These are phyloP conservation scores for Acrobeloides nanus DNA, from an alignment of 2,888 invertebrate species.

Conservation along the genomic window DNA sequence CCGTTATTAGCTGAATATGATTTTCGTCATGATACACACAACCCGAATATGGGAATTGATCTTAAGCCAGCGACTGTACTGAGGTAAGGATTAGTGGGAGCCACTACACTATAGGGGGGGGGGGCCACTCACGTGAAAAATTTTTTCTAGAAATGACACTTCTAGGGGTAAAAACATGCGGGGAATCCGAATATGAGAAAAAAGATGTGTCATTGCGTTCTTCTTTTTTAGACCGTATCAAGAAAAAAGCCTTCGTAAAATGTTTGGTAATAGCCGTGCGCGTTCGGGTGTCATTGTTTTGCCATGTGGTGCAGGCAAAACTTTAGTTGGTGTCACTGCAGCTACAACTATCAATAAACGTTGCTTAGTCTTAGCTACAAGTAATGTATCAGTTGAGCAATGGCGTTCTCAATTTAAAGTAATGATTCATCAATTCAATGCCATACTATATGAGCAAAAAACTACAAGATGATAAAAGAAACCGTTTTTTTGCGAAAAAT, in stretches of 20 bases:
- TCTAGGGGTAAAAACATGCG: too few relatives aligned
- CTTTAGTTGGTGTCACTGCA: constrained; percentile 94
- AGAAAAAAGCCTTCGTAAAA: constrained; percentile 94
- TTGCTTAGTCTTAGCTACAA: constrained; percentile 88
- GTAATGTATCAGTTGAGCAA: constrained; percentile 95
- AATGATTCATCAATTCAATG: too few relatives aligned
- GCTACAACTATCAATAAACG: constrained; percentile 98
- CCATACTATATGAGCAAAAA: too few relatives aligned
- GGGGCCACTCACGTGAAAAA: too few relatives aligned
- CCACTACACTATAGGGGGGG: too few relatives aligned
- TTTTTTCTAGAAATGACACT: too few relatives aligned
- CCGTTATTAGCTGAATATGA: constrained; percentile 96
- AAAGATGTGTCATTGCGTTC: too few relatives aligned
- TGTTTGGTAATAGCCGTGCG: constrained; percentile 98
- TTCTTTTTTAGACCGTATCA: constrained; percentile 74
- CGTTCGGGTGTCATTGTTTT: constrained; percentile 85
- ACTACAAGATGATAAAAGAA: too few relatives aligned
- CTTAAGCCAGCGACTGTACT: constrained; percentile 52
- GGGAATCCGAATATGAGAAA: too few relatives aligned
- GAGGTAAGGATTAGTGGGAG: too few relatives aligned
- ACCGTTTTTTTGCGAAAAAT: too few relatives aligned
- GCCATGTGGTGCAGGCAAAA: constrained; percentile 81
- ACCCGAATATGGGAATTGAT: constrained; percentile 72
- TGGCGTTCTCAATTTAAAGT: constrained; percentile 80
- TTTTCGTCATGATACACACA: constrained; percentile 65